Conservation (phyloP, 2,113 vertebrate species). For the Bufo gargarizans region DNA sequence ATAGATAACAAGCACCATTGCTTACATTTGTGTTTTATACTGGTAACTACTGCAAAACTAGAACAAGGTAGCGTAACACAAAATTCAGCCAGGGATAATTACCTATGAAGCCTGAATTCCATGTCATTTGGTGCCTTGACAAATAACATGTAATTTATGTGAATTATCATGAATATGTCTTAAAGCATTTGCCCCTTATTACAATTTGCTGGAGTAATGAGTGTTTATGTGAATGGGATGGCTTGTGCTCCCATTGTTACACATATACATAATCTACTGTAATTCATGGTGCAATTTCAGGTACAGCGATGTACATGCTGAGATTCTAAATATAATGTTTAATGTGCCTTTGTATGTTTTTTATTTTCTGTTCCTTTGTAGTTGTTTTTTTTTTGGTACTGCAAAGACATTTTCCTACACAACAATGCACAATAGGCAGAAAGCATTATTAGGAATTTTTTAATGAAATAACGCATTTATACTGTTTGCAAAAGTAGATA, state of each 20-base stretch:
- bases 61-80: not conserved
- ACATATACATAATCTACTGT: conserved; percentile 14
- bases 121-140: not conserved
- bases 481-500: not conserved
- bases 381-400: not conserved
- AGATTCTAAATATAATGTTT: conserved; percentile 16
- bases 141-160: conserved; percentile 9
- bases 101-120: not conserved
- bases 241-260: conserved; percentile 1
- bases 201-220: conserved; percentile 7
- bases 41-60: not conserved
- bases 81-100: not conserved
- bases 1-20: not conserved
- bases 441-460: not conserved
- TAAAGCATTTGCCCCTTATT: not conserved
- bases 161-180: conserved; percentile 5
- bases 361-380: not conserved
- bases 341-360: not conserved
- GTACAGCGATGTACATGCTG: conserved; percentile 11
- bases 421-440: not conserved
- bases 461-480: not conserved
- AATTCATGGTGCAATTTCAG: conserved; percentile 21
- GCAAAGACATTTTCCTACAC: not conserved
- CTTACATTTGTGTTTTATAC: not conserved
- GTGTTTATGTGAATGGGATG: not conserved